A percentile compares a stretch with the other conserved stretches of the same genome.
Conservation (phyloP, 2,113 vertebrate genomes). For the Rhinogobius similis region DNA sequence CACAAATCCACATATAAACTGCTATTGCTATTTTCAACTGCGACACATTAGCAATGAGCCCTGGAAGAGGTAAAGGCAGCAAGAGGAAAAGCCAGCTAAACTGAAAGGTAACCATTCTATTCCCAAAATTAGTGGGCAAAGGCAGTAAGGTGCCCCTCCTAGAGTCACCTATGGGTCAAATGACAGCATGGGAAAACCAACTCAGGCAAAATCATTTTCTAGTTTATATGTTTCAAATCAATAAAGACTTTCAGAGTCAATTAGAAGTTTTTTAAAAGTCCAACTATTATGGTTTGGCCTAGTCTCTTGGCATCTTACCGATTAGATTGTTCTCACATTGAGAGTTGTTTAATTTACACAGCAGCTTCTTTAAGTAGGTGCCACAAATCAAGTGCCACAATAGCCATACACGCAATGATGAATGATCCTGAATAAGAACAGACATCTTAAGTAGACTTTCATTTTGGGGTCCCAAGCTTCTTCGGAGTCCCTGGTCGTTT, state of each 20-base stretch:
- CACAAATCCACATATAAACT: slow-evolving; percentile 63
- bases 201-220: slow-evolving; percentile 26
- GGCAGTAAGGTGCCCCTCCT: slow-evolving; percentile 61
- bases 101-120: slow-evolving; percentile 42
- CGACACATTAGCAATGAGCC: slow-evolving; percentile 48
- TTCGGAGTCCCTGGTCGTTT: slow-evolving; percentile 89
- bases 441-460: slow-evolving; percentile 27
- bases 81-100: slow-evolving; percentile 55
- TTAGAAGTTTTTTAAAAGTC: slow-evolving; percentile 30
- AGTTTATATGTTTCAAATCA: slow-evolving; percentile 50
- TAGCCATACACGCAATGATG: slow-evolving; percentile 39
- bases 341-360: slow-evolving; percentile 18
- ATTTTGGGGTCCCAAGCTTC: slow-evolving; percentile 86
- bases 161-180: slow-evolving; percentile 52
- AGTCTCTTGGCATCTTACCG: slow-evolving; percentile 44
- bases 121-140: slow-evolving; percentile 52
- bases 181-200: slow-evolving; percentile 31
- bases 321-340: slow-evolving; percentile 21
- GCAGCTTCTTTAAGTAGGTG: slow-evolving; percentile 36
- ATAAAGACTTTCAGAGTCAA: slow-evolving; percentile 37
- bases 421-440: slow-evolving; percentile 46
- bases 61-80: slow-evolving; percentile 63
- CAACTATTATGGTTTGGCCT: slow-evolving; percentile 31
- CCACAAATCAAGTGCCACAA: slow-evolving; percentile 43
- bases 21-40: slow-evolving; percentile 56